A percentile compares a stretch with the other conserved stretches of the same genome.
Conservation (phyloP, 2,113 vertebrate genomes). For the Callochromis pleurospilus region DNA sequence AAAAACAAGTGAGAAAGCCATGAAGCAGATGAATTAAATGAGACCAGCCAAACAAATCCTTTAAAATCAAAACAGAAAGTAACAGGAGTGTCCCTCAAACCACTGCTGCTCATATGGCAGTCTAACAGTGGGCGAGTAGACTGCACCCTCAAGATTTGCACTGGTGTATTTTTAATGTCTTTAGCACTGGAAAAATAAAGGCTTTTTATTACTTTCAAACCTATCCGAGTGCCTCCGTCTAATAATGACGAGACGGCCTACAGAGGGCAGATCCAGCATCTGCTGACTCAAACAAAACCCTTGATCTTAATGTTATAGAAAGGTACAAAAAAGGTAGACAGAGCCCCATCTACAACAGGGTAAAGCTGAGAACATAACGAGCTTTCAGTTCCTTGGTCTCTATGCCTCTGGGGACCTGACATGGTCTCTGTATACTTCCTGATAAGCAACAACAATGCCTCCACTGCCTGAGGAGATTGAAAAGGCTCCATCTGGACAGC, state of each 20-base stretch:
- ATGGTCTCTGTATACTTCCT: neutral
- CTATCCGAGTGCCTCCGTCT: neutral
- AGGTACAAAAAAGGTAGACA: neutral
- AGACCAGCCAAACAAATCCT: neutral
- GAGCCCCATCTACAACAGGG: neutral
- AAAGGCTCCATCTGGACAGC: neutral
- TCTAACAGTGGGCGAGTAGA: accelerated
- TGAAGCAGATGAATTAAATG: neutral
- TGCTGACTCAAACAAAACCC: neutral
- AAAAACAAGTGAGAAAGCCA: neutral
- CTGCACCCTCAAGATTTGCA: neutral
- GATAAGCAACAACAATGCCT: neutral
- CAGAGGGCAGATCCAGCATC: neutral
- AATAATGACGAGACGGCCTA: neutral
- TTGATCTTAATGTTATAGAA: neutral
- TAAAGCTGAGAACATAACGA: neutral
- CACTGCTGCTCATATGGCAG: neutral
- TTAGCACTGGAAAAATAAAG: neutral
- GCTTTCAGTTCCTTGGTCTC: neutral
- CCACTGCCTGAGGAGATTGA: neutral
- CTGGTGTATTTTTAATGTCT: neutral
- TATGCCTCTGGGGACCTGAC: neutral
- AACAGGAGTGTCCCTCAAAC: neutral
- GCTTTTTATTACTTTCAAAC: neutral
- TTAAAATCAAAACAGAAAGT: neutral